Base-by-base conservation (phyloP, 2,113 vertebrate genomes). In the Lampris incognitus region DNA sequence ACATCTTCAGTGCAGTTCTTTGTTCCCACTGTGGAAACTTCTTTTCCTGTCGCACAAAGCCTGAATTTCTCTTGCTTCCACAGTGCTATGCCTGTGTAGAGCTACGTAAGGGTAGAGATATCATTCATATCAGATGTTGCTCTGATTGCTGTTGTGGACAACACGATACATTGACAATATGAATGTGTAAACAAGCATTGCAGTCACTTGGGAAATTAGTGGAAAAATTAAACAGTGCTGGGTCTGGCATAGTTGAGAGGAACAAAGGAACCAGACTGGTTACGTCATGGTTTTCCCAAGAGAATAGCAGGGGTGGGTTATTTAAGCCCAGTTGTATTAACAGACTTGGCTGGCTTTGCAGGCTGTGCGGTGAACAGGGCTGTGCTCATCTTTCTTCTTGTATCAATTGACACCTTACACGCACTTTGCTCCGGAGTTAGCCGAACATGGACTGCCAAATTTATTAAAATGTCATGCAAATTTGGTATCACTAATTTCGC, bases 401-500 rank as follows among this genome's bases (percentile, higher is more conserved):
- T 51, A 13, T 63, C 74, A 64, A 81, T 68, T 66, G 76, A 76
- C 69, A 81, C 74, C 83, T 78, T 78, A 81, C 79, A 66, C 44
- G 39, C 55, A 59, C 59, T 78, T 63, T 4, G 13, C 62, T 62
- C 82, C 84, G 72, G 66, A 57, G 1, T 63, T 73, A 73, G 61
- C 61, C 54, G 82, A 58, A 56, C 55, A 72, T 24, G 66, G 6
- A 49, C 76, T 36, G 68, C 76, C 86, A 76, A 58, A 66, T 79
- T 84, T 78, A 87, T 85, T 82, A 73, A 71, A 85, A 56, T 82
- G 56, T 72, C 65, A 83, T 74, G 66, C 67, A 83, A 90, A 89
- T 87, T 66, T 72, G 66, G 67, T 71, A 80, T 87, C 81, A 88
- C 90, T 87, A 83, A 89, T 89, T 75, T 83, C 66, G 70, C 58